Percentiles rank a stretch among this genome's conserved stretches.
These are phyloP conservation scores for Heliconius melpomene DNA, from an alignment of 1,140 invertebrate species.

Conservation along the genomic window DNA sequence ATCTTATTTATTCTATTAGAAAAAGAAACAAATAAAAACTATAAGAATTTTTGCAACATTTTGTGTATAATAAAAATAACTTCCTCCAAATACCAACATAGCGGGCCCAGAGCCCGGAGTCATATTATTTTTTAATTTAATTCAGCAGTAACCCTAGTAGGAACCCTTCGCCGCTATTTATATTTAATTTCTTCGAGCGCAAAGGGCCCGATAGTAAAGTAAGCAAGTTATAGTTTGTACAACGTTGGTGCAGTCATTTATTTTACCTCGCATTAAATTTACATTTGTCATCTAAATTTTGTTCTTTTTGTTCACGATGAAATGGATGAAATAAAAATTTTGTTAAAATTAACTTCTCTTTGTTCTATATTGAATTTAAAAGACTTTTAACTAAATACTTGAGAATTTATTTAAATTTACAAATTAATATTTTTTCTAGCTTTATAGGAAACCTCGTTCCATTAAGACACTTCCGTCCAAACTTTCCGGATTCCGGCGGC, in stretches of 20 bases:
- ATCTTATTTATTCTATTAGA: not conserved
- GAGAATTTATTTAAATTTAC: not conserved
- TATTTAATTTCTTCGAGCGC: slow-evolving; percentile 59
- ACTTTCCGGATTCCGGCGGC: not conserved
- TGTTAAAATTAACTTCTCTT: not conserved
- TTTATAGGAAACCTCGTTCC: too few species aligned
- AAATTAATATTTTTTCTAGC: not conserved
- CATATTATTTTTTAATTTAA: slow-evolving; percentile 70
- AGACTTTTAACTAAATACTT: not conserved
- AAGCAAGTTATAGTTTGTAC: not conserved
- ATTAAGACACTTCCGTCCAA: not conserved
- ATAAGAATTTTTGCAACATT: not conserved
- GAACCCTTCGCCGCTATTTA: slow-evolving; percentile 60
- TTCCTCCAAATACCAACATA: slow-evolving; percentile 22
- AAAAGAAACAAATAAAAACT: not conserved
- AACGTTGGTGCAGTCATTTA: not conserved
- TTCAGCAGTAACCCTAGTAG: slow-evolving; percentile 50
- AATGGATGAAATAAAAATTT: not conserved
- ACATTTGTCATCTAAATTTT: not conserved
- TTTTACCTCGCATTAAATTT: not conserved
- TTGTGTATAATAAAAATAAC: slow-evolving; percentile 13
- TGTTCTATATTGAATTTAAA: not conserved
- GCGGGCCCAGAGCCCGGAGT: not conserved
- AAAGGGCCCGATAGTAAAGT: slow-evolving; percentile 18
- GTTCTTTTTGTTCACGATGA: not conserved